Percentiles rank a stretch among this genome's conserved stretches.
phyloP scores from a whole-genome alignment of 2,888 invertebrate species.

The Cistogaster globosa region DNA sequence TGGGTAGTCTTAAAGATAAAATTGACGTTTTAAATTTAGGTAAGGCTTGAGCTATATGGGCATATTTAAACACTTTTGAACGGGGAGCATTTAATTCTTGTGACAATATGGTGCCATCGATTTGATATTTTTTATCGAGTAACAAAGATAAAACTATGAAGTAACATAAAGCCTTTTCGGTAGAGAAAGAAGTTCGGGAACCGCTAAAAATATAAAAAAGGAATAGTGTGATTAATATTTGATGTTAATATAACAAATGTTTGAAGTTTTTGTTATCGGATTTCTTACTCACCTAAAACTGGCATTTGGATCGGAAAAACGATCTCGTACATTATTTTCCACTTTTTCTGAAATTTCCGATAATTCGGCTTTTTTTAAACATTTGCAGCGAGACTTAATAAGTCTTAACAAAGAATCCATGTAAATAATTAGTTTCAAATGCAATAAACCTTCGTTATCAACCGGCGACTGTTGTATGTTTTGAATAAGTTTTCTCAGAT shows the following conservation, averaged over 20 bases:
- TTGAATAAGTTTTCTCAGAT: constrained; percentile 73
- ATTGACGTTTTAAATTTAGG: constrained; percentile 72
- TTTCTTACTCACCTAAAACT: constrained; percentile 71
- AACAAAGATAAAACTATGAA: constrained; percentile 79
- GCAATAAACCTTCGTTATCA: constrained; percentile 73
- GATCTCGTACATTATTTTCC: constrained; percentile 80
- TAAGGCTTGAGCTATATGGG: constrained; percentile 77
- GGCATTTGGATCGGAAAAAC: constrained; percentile 77
- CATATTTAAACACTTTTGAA: constrained; percentile 77
- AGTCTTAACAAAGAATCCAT: constrained; percentile 80
- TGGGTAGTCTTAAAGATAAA: constrained; percentile 77
- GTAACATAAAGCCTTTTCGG: constrained; percentile 80
- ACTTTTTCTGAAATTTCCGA: constrained; percentile 81
- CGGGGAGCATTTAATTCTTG: constrained; percentile 77
- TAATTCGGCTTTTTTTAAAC: constrained; percentile 75
- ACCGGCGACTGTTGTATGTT: constrained; percentile 73
- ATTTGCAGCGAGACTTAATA: constrained; percentile 75
- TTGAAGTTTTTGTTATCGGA: too few relatives aligned
- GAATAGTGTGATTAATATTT: not conserved
- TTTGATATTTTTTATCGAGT: constrained; percentile 76
- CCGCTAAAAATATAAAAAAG: constrained; percentile 67
- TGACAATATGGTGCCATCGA: constrained; percentile 75
- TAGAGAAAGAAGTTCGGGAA: constrained; percentile 76
- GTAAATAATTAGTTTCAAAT: constrained; percentile 80
- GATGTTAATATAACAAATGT: too few relatives aligned